Evolutionary conservation across 2,888 invertebrate genomes (phyloP), one percentile per base, ranked within the genome.

Genomic region (Conistra vaccinii): DNA sequence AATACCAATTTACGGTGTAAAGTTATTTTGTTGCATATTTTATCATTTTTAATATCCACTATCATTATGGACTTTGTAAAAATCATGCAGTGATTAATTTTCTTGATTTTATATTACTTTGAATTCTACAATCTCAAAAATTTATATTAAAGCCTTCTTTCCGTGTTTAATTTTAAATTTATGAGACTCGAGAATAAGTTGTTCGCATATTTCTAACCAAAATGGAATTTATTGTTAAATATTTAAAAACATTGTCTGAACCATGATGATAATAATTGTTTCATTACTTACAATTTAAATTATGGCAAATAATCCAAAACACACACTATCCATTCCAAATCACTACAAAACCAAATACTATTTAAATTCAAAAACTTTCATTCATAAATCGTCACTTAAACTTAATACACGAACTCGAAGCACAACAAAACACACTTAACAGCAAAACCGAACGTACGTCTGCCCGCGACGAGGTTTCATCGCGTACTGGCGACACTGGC

Each of bases 351-450:
- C 48, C 55, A 67, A 76, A 32, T 68, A 26, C 14, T 67, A 77
- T 29, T 57, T 71, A 14, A 78, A 79, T 76, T 76, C 14, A 60
- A 72, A 78, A 82, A 80, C 78, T 81, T 84, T 81, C 35, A 79
- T 85, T 87, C 73, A 74, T 80, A 80, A 71, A 84, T 84, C 39
- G 80, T 83, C 83, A 87, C 87, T 68, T 55, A 60, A 87, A 87
- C 87, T 87, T 74, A 69, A 73, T 66, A 68, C 86, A 83, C 83
- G 81, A 84, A 74, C 76, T 77, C 84, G 83, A 76, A 67, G 58
- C 86, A 86, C 84, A 87, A 86, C 87, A 77, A 84, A 82, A 81
- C 76, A 84, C 84, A 83, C 81, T 69, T 55, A 84, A 67, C 80
- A 60, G 51, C 42, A 32, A 23, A 63, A 68, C 53, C 69, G 61